Conservation (phyloP, 2,797 vertebrate genomes). For the Emys orbicularis region DNA sequence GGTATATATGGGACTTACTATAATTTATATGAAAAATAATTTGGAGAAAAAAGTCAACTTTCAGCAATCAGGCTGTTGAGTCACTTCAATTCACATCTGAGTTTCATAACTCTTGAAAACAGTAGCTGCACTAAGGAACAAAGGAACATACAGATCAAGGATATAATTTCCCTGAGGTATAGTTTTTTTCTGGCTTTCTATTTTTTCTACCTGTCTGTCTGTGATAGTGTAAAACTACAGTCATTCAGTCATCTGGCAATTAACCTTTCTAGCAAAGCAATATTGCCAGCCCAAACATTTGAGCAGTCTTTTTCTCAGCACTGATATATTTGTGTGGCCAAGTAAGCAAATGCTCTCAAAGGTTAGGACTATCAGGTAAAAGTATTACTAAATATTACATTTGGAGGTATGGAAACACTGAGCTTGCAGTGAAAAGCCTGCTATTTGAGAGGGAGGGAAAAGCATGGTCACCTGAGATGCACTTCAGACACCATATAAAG, state of each 20-base stretch:
- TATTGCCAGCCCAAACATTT: neutral
- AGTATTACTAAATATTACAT: neutral
- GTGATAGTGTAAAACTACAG: neutral
- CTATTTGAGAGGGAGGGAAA: neutral
- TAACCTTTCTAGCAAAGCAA: neutral
- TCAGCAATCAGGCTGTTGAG: neutral
- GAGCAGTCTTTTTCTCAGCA: neutral
- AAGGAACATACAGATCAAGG: neutral
- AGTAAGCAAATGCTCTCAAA: neutral
- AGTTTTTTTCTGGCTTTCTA: neutral
- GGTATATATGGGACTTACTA: neutral
- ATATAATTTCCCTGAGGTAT: neutral
- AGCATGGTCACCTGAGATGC: neutral
- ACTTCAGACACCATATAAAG: rapidly evolving
- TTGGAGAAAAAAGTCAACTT: neutral
- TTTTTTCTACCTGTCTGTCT: neutral
- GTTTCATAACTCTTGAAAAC: neutral
- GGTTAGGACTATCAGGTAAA: neutral
- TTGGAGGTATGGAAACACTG: neutral
- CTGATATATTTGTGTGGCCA: neutral
- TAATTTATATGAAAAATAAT: neutral
- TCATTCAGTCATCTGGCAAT: neutral
- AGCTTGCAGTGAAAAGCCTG: rapidly evolving
- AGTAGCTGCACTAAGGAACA: neutral
- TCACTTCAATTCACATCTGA: neutral